A percentile compares a stretch with the other conserved stretches of the same genome.
These are phyloP conservation scores for Pheosia gnoma DNA, from an alignment of 2,888 invertebrate species.

Conservation along the genomic window DNA sequence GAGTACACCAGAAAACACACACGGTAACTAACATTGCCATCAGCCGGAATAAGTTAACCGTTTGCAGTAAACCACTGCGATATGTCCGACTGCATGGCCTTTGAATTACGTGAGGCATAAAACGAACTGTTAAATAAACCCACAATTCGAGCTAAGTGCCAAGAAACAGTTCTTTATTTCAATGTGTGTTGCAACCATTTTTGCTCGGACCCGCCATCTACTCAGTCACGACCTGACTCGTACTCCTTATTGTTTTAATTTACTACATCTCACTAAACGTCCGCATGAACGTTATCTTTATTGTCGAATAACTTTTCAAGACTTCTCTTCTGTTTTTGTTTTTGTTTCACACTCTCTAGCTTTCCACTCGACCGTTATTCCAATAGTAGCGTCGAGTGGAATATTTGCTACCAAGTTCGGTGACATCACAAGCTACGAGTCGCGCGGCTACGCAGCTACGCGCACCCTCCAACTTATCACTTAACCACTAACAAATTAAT, in stretches of 20 bases:
- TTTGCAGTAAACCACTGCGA: conserved; percentile 66
- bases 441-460: conserved; percentile 35
- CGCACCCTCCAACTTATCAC: conserved; percentile 70
- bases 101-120: conserved; percentile 63
- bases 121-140: conserved; percentile 61
- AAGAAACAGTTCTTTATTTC: conserved; percentile 52
- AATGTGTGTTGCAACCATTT: conserved; percentile 46
- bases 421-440: conserved; percentile 62
- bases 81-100: conserved; percentile 68
- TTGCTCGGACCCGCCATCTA: conserved; percentile 38
- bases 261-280: conserved; percentile 56
- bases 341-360: conserved; percentile 37
- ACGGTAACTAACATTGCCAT: conserved; percentile 36
- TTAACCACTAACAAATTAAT: conserved; percentile 78
- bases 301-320: conserved; percentile 53
- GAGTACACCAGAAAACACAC: conserved; percentile 32
- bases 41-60: conserved; percentile 66
- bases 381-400: conserved; percentile 44
- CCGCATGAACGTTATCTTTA: conserved; percentile 61
- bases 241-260: conserved; percentile 67
- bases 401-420: conserved; percentile 49
- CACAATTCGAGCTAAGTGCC: conserved; percentile 39
- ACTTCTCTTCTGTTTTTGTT: conserved; percentile 42
- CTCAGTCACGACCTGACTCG: conserved; percentile 39
- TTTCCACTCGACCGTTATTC: conserved; percentile 46